Evolutionary conservation across 2,113 vertebrate species (phyloP), one percentile per base, ranked within the genome.

Genomic region (Melanerpes formicivorus): DNA sequence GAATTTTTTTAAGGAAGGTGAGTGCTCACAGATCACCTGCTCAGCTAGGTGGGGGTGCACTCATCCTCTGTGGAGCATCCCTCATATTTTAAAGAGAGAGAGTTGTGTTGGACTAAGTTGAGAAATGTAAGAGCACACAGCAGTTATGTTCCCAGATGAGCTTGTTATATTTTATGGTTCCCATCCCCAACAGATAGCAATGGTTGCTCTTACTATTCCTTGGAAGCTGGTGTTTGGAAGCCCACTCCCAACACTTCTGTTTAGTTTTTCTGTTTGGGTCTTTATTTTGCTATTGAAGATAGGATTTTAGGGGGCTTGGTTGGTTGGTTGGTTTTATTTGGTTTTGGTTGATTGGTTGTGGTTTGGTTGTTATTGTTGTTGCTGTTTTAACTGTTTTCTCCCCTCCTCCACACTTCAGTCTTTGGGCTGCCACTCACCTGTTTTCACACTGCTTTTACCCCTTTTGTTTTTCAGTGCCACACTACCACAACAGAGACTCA

Each of bases 351-450:
- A 26, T 26, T 26, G 26, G 7, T 55, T 55, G 22, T 25, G 22
- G 22, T 42, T 80, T 52, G 85, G 50, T 5, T 23, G 50, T 55
- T 25, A 25, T 25, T 25, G 52, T 22, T 50, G 48, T 19, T 14
- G 4, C 34, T 80, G 48, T 88, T 54, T 4, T 17, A 87, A 79
- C 79, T 73, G 83, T 73, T 69, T 89, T 84, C 67, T 80, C 62
- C 80, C 78, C 83, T 81, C 85, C 93, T 88, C 87, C 91, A 63
- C 56, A 6, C 21, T 73, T 77, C 48, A 73, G 88, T 93, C 88
- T 92, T 96, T 90, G 90, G 58, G 50, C 92, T 92, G 89, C 85
- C 88, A 95, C 86, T 88, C 71, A 90, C 93, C 97, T 97, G 96
- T 96, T 97, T 94, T 95, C 94, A 93, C 87, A 86, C 84, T 95